Evolutionary conservation across 1,140 invertebrate species (phyloP), one percentile per base, ranked within the genome.

Genomic region (Drosophila malerkotliana): DNA sequence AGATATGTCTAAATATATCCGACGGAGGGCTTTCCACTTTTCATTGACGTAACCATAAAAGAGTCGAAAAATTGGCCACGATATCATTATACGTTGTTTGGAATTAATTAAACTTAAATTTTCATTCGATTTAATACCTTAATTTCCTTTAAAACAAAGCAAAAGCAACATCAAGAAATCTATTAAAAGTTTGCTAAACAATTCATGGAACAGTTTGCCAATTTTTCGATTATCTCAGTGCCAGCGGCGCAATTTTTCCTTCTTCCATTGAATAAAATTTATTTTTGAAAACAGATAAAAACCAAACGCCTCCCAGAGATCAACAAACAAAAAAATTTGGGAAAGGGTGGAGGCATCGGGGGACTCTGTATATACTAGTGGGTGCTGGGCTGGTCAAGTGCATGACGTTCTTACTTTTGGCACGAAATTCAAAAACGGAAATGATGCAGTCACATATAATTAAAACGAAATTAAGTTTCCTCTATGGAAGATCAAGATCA

Each of bases 21-120:
- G 51, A 44, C 51, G 51, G 73, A 77, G 81, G 82, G 77, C 81
- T 49, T 56, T 55, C 28, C 2, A 45, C n/a, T 21, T 24, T 53
- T 58, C 60, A 79, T 84, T 84, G 83, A 87, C 83, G 83, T 87
- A 79, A 88, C 62, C 78, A 54, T 62, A 54, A 72, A 81, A 71
- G 51, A 80, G 48, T 41, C 56, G 54, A 77, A 47, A 47, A 64
- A 41, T 30, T 10, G 21, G 67, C 37, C 74, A 56, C 48, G 18
- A 28, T 57, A 55, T 48, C 55, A 48, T 12, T 41, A 53, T 47
- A 45, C 34, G 28, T 21, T 15, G 47, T 69, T n/a, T 24, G 24
- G 10, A 44, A 62, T 34, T 62, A 32, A 62, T 30, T 24, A 4
- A 34, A 14, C 10, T 21, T 21, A 21, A 21, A 21, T 21, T 21